Base-by-base conservation (phyloP, 2,888 invertebrate species). In the Ochlodes sylvanus region DNA sequence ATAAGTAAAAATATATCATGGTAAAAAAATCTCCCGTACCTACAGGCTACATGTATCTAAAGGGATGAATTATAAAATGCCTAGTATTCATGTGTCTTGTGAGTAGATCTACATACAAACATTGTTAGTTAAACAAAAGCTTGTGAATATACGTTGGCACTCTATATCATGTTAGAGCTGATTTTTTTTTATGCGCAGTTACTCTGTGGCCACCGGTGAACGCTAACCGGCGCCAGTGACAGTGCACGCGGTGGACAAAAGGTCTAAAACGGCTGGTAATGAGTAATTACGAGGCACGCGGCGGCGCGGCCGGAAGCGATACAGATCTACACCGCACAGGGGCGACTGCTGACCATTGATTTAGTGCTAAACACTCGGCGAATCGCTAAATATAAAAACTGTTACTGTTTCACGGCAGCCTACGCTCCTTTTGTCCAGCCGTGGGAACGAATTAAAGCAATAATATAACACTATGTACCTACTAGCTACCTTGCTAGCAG, bases 291-390 rank as follows among this genome's bases (percentile, higher is more conserved):
- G 78, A 76, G 77, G 77, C 79, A 71, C 69, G 71, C 78, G 81
- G 80, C 80, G 81, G 80, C 80, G 81, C 78, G 77, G 80, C 83
- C 88, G 90, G 90, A 90, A 86, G 77, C 79, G 90, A 90, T 90
- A 87, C 44, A 44, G 75, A 90, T 90, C 90, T 86, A 82, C 84
- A 80, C 69, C 77, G 76, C 76, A 60, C 70, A 58, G 52, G 77
- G 76, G 77, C 73, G 78, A 79, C 78, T 76, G 79, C 77, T 80
- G 78, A 71, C 83, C 86, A 85, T 87, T 88, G 88, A 89, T 90
- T 90, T 87, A 86, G 77, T 82, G 81, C 82, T 85, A 86, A 88
- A 83, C 82, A 84, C 80, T 80, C 81, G 81, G 83, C 86, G 82
- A 83, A 82, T 80, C 77, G 62, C 68, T 70, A 19, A 47, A 62